Base-by-base conservation (phyloP, 2,888 invertebrate genomes). In the Ptychoptera contaminata region DNA sequence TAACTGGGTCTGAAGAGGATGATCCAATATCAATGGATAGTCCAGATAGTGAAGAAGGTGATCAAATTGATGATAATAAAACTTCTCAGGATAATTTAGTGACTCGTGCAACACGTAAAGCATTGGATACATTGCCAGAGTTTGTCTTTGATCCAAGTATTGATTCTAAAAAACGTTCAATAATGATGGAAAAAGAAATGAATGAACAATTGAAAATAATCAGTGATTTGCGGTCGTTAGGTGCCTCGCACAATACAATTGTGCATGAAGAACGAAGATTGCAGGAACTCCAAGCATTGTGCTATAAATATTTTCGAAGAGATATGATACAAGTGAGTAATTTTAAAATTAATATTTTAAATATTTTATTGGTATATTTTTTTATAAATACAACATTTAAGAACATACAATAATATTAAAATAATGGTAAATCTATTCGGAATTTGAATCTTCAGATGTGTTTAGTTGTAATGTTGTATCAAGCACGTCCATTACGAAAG, bases 171-270 rank as follows among this genome's bases (percentile, higher is more conserved):
- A 81, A 84, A 58, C 76, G 93, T 12, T 88, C 91, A n/a, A 83
- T 88, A 58, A 73, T 93, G 49, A 87, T 94, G 55, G 94, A 96
- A 66, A 85, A 87, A 59, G 93, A 93, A 68, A 93, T 98, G 91
- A 91, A 90, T 58, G 94, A 96, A 62, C 93, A 96, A 62, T 85
- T 93, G 10, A 90, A 90, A 68, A 84, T 92, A 45, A 92, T 97
- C 49, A 91, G 88, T 60, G 94, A 94, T 64, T 68, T 97, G 51
- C 74, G 85, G 53, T 80, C 84, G 6, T 68, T 88, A 37, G 92
- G 93, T 1, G 93, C 93, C 30, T 85, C 85, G 16, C 84, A 87
- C 55, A 77, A 81, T 38, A 91, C 90, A 3, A 85, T 98, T 45
- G 92, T 96, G 55, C 79, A 84, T 54, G 96, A 97, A 69, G 79